A percentile compares a stretch with the other conserved stretches of the same genome.
These are phyloP conservation scores for Nicator chloris DNA, from an alignment of 2,113 vertebrate species.

Conservation along the genomic window DNA sequence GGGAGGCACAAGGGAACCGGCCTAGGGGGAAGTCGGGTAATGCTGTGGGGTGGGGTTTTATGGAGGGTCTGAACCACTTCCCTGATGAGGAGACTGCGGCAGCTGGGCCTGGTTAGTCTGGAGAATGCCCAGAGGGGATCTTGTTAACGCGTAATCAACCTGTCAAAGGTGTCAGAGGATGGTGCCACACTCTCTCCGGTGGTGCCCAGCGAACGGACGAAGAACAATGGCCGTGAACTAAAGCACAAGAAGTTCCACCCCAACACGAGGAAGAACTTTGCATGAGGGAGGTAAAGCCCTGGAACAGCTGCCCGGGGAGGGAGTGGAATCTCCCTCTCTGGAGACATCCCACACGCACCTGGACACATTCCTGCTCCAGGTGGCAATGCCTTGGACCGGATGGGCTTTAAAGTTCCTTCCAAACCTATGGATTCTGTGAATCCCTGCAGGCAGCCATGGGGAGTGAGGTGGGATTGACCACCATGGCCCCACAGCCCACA, in stretches of 20 bases:
- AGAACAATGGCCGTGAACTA: not conserved
- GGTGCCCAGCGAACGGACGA: not conserved
- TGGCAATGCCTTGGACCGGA: not conserved
- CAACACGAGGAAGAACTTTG: not conserved
- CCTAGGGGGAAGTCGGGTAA: accelerated
- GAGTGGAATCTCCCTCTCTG: not conserved
- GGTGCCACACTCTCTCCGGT: not conserved
- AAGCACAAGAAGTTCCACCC: not conserved
- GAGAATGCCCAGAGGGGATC: too few relatives aligned
- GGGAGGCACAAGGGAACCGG: accelerated
- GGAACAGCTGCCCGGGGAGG: not conserved
- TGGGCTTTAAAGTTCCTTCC: not conserved
- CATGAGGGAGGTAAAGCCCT: not conserved
- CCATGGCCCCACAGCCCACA: too few relatives aligned
- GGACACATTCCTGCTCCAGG: not conserved
- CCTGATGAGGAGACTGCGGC: not conserved
- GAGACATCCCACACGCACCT: not conserved
- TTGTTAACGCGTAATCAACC: accelerated
- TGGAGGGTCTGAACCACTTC: not conserved
- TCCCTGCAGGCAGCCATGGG: not conserved
- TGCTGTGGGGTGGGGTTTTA: not conserved
- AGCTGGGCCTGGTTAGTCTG: not conserved
- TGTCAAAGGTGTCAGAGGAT: not conserved
- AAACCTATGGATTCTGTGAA: not conserved
- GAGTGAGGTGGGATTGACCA: not conserved